Evolutionary conservation across 2,888 invertebrate species (phyloP), one percentile per base, ranked within the genome.

Genomic region (Polylopha cassiicola): DNA sequence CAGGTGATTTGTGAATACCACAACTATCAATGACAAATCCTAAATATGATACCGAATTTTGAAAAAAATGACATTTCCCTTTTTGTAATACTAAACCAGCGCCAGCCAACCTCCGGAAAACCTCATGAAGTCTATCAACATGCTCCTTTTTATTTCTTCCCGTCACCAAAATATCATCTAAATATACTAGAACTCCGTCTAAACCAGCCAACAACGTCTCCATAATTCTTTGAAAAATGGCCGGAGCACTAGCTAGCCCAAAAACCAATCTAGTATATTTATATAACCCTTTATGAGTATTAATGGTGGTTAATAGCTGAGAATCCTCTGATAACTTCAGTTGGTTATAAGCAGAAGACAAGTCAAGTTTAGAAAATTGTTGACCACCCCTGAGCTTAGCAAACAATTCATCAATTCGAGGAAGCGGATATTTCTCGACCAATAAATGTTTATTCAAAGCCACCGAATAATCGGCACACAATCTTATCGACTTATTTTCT

Each of bases 401-500:
- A n/a, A n/a, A n/a, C n/a, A n/a, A n/a, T n/a, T n/a, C n/a, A n/a
- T n/a, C n/a, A n/a, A 16, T 28, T 6, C n/a, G 13, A n/a, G 26
- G 26, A 7, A 26, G 15, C 11, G 26, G 26, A 13, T 26, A 26
- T 15, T 20, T 30, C 13, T 22, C 32, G 22, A 32, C 22, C 3
- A 32, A 7, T 8, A 41, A n/a, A 8, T 34, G 30, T 10, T 20
- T 29, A 21, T 41, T 41, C 1, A 41, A 3, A n/a, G 29, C 20
- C 5, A 36, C 31, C 3, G 36, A 41, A 9, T 31, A 43, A 10
- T 37, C 43, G 6, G 36, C 42, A 15, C 43, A 43, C 2, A 41
- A 10, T 8, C 42, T 23, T 11, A 42, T 24, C 1, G n/a, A 18
- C 10, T 31, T 36, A 18, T 34, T n/a, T 1, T 14, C n/a, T 13